A percentile compares a stretch with the other conserved stretches of the same genome.
Conservation (phyloP, 2,797 vertebrate genomes). For the Chelidonichthys spinosus region DNA sequence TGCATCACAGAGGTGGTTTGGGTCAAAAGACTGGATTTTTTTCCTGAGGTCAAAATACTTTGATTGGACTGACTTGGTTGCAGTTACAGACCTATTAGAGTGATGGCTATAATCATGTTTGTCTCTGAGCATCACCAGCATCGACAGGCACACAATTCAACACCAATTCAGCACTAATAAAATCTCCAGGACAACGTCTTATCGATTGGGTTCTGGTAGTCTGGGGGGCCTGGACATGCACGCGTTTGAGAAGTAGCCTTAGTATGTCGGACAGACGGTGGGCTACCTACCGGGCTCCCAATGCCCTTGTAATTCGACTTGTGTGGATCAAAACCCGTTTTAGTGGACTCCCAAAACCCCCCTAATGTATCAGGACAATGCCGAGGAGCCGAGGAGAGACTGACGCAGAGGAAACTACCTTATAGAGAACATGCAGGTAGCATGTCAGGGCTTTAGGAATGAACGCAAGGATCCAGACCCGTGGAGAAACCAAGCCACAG, state of each 20-base stretch:
- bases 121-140: constrained; percentile 56
- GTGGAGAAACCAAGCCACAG: constrained; percentile 73
- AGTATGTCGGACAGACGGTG: constrained; percentile 63
- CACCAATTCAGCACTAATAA: constrained; percentile 74
- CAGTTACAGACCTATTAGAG: constrained; percentile 59
- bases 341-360: constrained; percentile 45
- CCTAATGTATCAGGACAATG: constrained; percentile 36
- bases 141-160: constrained; percentile 75
- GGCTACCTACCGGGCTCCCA: constrained; percentile 48
- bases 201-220: constrained; percentile 66
- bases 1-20: constrained; percentile 25
- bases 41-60: constrained; percentile 43
- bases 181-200: constrained; percentile 70
- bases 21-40: not conserved
- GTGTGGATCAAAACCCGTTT: constrained; percentile 53
- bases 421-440: constrained; percentile 56
- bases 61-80: constrained; percentile 57
- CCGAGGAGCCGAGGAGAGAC: constrained; percentile 3
- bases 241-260: constrained; percentile 59
- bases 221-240: constrained; percentile 61
- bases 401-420: constrained; percentile 45
- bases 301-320: constrained; percentile 79
- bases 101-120: constrained; percentile 66
- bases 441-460: constrained; percentile 59
- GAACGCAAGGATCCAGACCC: constrained; percentile 62